phyloP scores from a whole-genome alignment of 2,888 invertebrate genomes.

The Clusia tigrina region DNA sequence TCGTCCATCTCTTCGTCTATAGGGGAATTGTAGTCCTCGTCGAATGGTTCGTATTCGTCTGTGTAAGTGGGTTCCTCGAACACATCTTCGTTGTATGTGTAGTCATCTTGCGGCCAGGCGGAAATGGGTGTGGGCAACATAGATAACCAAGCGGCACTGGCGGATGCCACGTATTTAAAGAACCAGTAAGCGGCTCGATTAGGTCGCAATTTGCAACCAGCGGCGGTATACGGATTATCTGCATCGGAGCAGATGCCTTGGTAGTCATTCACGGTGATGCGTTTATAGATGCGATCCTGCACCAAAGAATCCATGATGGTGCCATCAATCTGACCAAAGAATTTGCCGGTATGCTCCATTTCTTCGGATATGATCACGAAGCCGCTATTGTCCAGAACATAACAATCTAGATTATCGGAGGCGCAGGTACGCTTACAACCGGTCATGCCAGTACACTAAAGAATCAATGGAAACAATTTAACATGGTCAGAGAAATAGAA shows the following conservation, averaged over 20 bases:
- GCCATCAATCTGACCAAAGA: conserved; percentile 94
- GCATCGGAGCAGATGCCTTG: conserved; percentile 84
- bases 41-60: conserved; percentile 60
- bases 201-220: conserved; percentile 53
- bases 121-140: conserved; percentile 55
- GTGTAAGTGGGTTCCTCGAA: conserved; percentile 60
- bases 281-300: conserved; percentile 88
- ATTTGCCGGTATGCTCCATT: conserved; percentile 85
- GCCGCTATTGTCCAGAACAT: conserved; percentile 92
- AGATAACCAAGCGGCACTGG: conserved; percentile 60
- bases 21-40: conserved; percentile 58
- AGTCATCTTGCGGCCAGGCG: conserved; percentile 63
- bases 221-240: conserved; percentile 67
- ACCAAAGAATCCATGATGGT: conserved; percentile 94
- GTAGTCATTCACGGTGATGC: conserved; percentile 86
- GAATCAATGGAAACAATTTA: conserved; percentile 42
- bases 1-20: conserved; percentile 62
- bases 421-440: conserved; percentile 86
- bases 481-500: neutral
- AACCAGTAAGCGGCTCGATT: conserved; percentile 56
- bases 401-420: conserved; percentile 88
- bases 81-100: conserved; percentile 58
- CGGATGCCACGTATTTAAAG: conserved; percentile 56
- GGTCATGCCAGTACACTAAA: conserved; percentile 71
- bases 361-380: conserved; percentile 92